Conservation (phyloP, 2,113 vertebrate species). For the Raphicerus campestris region DNA sequence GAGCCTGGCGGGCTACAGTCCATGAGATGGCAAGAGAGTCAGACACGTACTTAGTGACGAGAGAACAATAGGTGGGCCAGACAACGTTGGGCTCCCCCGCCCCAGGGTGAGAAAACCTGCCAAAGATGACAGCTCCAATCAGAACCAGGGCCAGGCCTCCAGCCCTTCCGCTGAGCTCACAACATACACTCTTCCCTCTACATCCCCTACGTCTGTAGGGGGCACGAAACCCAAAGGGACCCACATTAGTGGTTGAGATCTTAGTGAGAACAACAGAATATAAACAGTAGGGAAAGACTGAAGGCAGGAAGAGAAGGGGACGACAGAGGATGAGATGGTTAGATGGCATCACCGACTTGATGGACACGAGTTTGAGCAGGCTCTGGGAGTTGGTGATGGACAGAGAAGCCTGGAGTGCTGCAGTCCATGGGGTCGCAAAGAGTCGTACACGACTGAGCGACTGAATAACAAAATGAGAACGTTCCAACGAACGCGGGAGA, state of each 20-base stretch:
- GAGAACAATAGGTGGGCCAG: not conserved
- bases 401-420: not conserved
- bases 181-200: not conserved
- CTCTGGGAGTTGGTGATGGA: not conserved
- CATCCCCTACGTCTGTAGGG: not conserved
- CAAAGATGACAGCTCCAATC: not conserved
- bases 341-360: not conserved
- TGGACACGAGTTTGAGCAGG: not conserved
- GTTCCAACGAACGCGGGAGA: not conserved
- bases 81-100: not conserved
- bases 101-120: not conserved
- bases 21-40: not conserved
- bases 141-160: not conserved
- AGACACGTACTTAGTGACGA: not conserved
- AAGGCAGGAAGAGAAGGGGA: not conserved
- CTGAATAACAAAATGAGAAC: not conserved
- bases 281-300: not conserved
- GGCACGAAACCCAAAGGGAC: not conserved
- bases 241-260: not conserved
- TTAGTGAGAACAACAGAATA: not conserved
- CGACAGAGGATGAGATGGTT: not conserved
- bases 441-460: not conserved
- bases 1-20: not conserved
- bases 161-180: not conserved
- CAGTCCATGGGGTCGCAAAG: not conserved